Conservation (phyloP, 2,113 vertebrate species). For the Gopherus flavomarginatus region DNA sequence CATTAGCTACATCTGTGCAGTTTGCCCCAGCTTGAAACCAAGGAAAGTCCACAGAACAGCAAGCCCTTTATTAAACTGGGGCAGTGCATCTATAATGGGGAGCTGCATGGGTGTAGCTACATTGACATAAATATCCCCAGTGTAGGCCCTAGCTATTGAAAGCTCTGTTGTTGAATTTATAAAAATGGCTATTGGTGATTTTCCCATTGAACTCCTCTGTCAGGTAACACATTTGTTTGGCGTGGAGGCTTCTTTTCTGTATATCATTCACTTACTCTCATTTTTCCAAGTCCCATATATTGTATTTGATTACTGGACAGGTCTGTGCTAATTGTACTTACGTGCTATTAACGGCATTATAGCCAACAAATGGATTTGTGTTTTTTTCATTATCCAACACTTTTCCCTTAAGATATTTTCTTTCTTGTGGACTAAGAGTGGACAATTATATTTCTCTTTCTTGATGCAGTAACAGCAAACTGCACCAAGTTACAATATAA, state of each 20-base stretch:
- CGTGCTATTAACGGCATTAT: constrained; percentile 17
- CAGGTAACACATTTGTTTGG: rapidly evolving
- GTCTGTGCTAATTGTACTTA: constrained; percentile 4
- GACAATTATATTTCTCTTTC: background rate
- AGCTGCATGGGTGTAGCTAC: constrained; percentile 11
- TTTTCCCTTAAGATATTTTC: constrained; percentile 6
- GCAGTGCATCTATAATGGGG: constrained; percentile 23
- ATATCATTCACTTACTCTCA: background rate
- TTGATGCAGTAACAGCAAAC: background rate
- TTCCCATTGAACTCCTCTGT: background rate
- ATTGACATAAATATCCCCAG: background rate
- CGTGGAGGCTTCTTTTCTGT: background rate
- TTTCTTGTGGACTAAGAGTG: background rate
- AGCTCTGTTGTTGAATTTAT: background rate
- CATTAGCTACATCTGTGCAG: background rate
- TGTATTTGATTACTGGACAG: background rate
- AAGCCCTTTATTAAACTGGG: constrained; percentile 13
- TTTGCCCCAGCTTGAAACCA: constrained; percentile 46
- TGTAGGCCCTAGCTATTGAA: background rate
- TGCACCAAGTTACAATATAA: background rate
- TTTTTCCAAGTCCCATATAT: background rate
- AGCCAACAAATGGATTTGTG: background rate
- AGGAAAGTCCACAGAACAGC: background rate
- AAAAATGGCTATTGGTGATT: background rate
- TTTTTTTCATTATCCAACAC: background rate